These are phyloP conservation scores for Danio tinwini DNA, from an alignment of 2,797 vertebrate genomes.

Conservation along the genomic window DNA sequence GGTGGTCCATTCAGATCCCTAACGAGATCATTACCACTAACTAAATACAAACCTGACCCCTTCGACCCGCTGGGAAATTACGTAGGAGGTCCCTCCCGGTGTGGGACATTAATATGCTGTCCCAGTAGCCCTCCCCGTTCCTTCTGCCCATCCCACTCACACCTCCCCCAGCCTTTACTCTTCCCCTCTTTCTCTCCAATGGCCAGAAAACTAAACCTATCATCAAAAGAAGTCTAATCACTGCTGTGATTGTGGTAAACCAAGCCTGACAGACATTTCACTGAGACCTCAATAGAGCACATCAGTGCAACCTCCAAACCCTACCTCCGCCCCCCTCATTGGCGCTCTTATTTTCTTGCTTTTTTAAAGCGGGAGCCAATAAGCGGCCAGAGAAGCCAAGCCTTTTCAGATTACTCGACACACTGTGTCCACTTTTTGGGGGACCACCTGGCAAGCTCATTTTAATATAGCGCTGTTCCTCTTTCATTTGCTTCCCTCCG, in stretches of 20 bases:
- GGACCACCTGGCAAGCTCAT: slow-evolving; percentile 88
- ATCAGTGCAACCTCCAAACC: slow-evolving; percentile 78
- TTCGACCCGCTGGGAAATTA: slow-evolving; percentile 86
- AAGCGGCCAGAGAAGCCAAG: slow-evolving; percentile 76
- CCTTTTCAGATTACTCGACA: slow-evolving; percentile 91
- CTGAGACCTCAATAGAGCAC: slow-evolving; percentile 82
- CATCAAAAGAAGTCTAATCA: slow-evolving; percentile 88
- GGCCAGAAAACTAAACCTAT: slow-evolving; percentile 87
- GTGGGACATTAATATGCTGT: slow-evolving; percentile 82
- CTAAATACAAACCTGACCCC: slow-evolving; percentile 93
- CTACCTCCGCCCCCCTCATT: slow-evolving; percentile 49
- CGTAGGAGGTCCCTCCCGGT: slow-evolving; percentile 78
- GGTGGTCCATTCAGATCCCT: slow-evolving; percentile 88
- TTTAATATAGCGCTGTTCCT: slow-evolving; percentile 81
- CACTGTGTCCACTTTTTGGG: slow-evolving; percentile 86
- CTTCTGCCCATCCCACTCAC: slow-evolving; percentile 50
- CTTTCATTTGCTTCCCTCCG: slow-evolving; percentile 62
- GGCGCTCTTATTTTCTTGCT: slow-evolving; percentile 73
- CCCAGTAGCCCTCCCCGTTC: slow-evolving; percentile 59
- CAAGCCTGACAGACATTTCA: slow-evolving; percentile 87
- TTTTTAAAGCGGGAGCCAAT: slow-evolving; percentile 80
- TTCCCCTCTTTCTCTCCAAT: slow-evolving; percentile 83
- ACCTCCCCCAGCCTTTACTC: slow-evolving; percentile 65
- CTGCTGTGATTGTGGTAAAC: slow-evolving; percentile 89
- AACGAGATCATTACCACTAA: slow-evolving; percentile 91